Evolutionary conservation across 2,888 invertebrate genomes (phyloP).

Genomic region (Mesoligia furuncula): DNA sequence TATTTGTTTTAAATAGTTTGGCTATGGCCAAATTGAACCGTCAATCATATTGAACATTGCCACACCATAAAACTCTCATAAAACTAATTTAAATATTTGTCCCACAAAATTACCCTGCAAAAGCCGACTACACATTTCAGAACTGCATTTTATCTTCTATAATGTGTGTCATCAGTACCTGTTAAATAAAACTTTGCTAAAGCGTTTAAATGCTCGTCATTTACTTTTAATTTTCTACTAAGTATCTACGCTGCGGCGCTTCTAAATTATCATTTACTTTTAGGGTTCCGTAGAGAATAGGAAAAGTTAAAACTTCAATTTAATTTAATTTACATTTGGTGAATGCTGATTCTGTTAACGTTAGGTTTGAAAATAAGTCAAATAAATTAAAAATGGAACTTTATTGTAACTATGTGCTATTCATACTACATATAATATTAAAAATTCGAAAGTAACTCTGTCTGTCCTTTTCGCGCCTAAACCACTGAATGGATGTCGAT

Average conservation of each 20-base stretch:
- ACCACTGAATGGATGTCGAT: background rate
- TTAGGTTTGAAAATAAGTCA: background rate
- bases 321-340: background rate
- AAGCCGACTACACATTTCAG: background rate
- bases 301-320: slow-evolving; percentile 6
- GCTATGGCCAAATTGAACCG: background rate
- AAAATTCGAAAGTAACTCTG: too few relatives aligned
- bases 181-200: slow-evolving; percentile 28
- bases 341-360: slow-evolving; percentile 9
- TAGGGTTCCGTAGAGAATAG: slow-evolving; percentile 8
- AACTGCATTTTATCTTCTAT: slow-evolving; percentile 26
- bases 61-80: background rate
- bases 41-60: background rate
- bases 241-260: slow-evolving; percentile 2
- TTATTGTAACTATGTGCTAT: background rate
- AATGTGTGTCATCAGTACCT: slow-evolving; percentile 24
- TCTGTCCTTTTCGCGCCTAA: background rate
- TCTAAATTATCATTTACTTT: slow-evolving; percentile 40
- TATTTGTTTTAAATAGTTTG: slow-evolving; percentile 18
- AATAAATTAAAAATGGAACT: background rate
- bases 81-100: background rate
- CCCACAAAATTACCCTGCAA: background rate
- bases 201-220: slow-evolving; percentile 37
- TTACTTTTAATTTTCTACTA: slow-evolving; percentile 39
- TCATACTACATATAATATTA: background rate